These are phyloP conservation scores for Sciurus niger DNA, from an alignment of 2,113 vertebrate genomes.

Conservation along the genomic window DNA sequence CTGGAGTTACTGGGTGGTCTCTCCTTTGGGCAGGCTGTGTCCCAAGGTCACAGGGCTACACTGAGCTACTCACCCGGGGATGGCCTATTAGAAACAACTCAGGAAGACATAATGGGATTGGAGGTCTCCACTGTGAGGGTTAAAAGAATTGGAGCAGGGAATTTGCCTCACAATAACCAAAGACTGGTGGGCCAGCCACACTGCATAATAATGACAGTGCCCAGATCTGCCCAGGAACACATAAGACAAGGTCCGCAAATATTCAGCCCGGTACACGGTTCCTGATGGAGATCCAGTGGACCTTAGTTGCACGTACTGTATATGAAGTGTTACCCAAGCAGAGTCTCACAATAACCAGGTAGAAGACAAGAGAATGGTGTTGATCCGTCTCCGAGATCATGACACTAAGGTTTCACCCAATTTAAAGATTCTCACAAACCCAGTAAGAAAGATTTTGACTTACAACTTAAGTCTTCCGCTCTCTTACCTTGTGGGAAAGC, in stretches of 20 bases:
- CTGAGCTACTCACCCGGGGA: neutral
- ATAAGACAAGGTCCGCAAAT: neutral
- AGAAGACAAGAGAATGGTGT: neutral
- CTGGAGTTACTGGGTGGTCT: slow-evolving; percentile 64
- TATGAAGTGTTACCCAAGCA: neutral
- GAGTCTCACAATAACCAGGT: neutral
- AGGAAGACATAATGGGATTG: slow-evolving; percentile 75
- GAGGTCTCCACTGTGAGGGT: slow-evolving; percentile 59
- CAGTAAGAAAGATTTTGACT: neutral
- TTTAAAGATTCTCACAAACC: slow-evolving; percentile 31
- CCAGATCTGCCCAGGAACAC: neutral
- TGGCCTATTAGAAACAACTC: slow-evolving; percentile 65
- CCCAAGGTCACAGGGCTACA: slow-evolving; percentile 56
- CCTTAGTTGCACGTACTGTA: neutral
- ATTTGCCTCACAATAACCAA: slow-evolving; percentile 65
- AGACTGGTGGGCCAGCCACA: neutral
- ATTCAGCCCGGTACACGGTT: neutral
- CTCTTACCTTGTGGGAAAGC: neutral
- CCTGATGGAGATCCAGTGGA: neutral
- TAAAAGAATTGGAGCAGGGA: slow-evolving; percentile 55
- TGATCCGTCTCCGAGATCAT: slow-evolving; percentile 45
- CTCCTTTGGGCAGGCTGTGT: neutral
- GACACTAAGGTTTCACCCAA: neutral
- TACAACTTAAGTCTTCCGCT: neutral
- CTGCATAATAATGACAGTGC: neutral